Evolutionary conservation across 2,113 vertebrate species (phyloP), one percentile per base, ranked within the genome.

Genomic region (Scomber colias): DNA sequence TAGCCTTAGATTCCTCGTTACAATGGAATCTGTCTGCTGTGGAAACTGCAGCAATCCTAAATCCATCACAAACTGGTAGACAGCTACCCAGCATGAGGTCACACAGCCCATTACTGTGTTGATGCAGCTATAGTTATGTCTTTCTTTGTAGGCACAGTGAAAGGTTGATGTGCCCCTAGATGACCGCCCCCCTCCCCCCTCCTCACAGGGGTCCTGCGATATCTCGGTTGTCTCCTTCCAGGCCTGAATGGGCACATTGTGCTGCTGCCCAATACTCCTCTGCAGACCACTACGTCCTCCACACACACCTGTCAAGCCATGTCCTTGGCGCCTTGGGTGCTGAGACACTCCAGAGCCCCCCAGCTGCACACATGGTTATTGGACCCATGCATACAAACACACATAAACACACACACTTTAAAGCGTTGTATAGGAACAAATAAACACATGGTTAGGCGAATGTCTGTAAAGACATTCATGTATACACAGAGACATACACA

Each of bases 161-260:
- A 88, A 91, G 80, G 75, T 92, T 92, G 83, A 85, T 67, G 2
- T 86, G 88, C 77, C 78, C 80, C 79, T 70, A 35, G 66, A 82
- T 86, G 84, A 82, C 79, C 73, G 8, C 69, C 75, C 67, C 19
- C 21, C 45, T 13, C 10, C 40, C 7, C 12, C 30, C 82, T 79
- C 81, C 71, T 78, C 87, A 84, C 85, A 71, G 87, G 83, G 88
- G 87, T 92, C 80, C 88, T 93, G 92, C 79, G 67, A 86, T 93
- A 92, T 93, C 93, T 93, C 83, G 71, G 59, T 90, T 88, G 90
- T 92, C 90, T 92, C 88, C 85, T 86, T 79, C 80, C 66, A 82
- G 75, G 90, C 87, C 75, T 93, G 91, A 92, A 92, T 92, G 83
- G 91, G 31, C 84, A 75, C 88, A 93, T 94, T 94, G 92, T 94